These are phyloP conservation scores for Desmophyllum pertusum DNA, from an alignment of 92 coral and sea anemone species.

Conservation along the genomic window DNA sequence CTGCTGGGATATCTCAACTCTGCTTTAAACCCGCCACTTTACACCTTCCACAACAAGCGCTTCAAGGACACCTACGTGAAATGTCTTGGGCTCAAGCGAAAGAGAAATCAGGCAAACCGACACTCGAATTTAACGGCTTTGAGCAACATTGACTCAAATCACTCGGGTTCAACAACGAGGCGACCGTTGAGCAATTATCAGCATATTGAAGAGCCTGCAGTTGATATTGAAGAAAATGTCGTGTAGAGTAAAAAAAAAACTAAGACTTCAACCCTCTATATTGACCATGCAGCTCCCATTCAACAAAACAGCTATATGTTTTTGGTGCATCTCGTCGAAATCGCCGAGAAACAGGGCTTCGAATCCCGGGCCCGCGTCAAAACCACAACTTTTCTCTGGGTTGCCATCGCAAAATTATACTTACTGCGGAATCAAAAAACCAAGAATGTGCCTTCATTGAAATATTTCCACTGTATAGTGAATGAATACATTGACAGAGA, in stretches of 20 bases:
- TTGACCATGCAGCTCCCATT: background rate
- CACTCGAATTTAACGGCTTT: conserved; percentile 36
- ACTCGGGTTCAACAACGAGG: conserved; percentile 11
- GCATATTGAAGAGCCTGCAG: background rate
- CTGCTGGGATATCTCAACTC: conserved; percentile 87
- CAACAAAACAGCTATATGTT: background rate
- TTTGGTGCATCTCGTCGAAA: background rate
- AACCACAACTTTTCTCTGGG: background rate
- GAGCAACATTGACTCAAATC: conserved; percentile 16
- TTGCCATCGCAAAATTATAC: too few relatives aligned
- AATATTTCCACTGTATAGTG: too few relatives aligned
- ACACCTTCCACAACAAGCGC: conserved; percentile 87
- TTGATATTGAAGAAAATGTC: background rate
- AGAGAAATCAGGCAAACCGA: background rate
- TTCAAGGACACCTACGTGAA: conserved; percentile 74
- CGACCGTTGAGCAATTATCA: background rate
- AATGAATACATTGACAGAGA: too few relatives aligned
- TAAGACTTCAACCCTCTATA: background rate
- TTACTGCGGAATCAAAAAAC: too few relatives aligned
- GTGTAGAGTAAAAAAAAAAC: background rate
- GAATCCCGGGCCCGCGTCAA: too few relatives aligned
- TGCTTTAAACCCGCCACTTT: conserved; percentile 86
- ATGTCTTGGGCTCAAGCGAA: conserved; percentile 39
- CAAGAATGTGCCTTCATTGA: too few relatives aligned
- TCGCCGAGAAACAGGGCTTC: background rate